These are phyloP conservation scores for Heliangelus exortis DNA, from an alignment of 2,797 vertebrate species.

Conservation along the genomic window DNA sequence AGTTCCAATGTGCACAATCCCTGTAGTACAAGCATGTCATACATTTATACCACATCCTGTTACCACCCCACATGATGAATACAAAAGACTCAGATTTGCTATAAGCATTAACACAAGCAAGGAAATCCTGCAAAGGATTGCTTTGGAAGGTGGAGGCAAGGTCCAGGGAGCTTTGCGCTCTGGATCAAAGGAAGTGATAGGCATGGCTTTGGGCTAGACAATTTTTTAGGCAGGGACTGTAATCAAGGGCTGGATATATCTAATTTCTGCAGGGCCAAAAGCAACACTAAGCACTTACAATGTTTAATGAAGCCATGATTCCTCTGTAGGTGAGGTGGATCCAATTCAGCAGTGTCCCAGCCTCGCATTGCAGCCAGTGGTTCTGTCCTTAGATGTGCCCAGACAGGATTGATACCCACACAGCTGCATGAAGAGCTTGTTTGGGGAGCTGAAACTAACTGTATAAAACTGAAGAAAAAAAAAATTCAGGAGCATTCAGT, in stretches of 20 bases:
- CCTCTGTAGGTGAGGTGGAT: background rate
- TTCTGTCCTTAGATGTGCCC: background rate
- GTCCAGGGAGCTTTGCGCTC: background rate
- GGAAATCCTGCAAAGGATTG: background rate
- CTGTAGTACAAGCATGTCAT: background rate
- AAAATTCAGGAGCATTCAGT: background rate
- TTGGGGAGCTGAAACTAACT: background rate
- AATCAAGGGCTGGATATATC: background rate
- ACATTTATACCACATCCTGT: background rate
- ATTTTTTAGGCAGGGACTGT: background rate
- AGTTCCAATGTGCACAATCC: constrained; percentile 11
- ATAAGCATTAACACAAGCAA: background rate
- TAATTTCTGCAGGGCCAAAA: background rate
- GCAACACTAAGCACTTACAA: background rate
- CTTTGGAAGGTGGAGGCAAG: background rate
- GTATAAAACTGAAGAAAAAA: background rate
- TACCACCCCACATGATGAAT: background rate
- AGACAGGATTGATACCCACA: background rate
- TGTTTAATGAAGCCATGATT: background rate
- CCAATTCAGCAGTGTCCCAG: background rate
- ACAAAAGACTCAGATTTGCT: background rate
- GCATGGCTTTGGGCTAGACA: background rate
- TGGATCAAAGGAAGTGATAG: background rate
- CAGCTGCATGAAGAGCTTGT: background rate
- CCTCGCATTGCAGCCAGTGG: background rate